Base-by-base conservation (phyloP, 2,113 vertebrate species). In the Clarias gariepinus region DNA sequence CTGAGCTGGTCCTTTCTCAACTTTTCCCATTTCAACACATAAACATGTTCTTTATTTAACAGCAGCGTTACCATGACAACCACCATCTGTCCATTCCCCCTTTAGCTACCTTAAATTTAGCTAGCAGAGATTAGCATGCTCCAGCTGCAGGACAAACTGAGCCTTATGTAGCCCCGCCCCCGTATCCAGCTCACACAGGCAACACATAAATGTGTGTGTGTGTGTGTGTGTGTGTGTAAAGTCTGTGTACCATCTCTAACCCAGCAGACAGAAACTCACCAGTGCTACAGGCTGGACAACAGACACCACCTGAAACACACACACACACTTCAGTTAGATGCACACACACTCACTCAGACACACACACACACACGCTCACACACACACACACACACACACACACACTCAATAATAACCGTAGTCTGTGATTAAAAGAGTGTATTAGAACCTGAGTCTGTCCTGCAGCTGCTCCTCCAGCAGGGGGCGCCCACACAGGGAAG, bases 281-380 rank as follows among this genome's bases (percentile, higher is more conserved):
- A 21, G 77, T 1, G 2, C 76, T 19, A 80, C 79, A 63, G 63
- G 25, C 80, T 71, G 84, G 30, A 76, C 25, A 55, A 88, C 36
- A 6, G 87, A 78, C 41, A 83, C 85, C 53, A 88, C 87, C 84
- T 88, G 52, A 47, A 28, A 81, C 64, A 84, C 47, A 87, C 30
- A 84, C 3, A 36, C 66, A 77, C 0, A 69, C 9, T 47, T 19
- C 80, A 84, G 16, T 52, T 25, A 68, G 3, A 87, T 47, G 28
- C n/a, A n/a, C 52, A 76, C n/a, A 61, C 12, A 69, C 76, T n/a
- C n/a, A n/a, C n/a, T n/a, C n/a, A n/a, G n/a, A 68, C 1, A 68
- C 6, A 87, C 63, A 41, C n/a, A n/a, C 52, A 76, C n/a, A 61
- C 12, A 69, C 76, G 57, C 1, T 41, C 28, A 83, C 25, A 52